These are phyloP conservation scores for Pachypeltis micranthus DNA, from an alignment of 1,140 invertebrate genomes.

Conservation along the genomic window DNA sequence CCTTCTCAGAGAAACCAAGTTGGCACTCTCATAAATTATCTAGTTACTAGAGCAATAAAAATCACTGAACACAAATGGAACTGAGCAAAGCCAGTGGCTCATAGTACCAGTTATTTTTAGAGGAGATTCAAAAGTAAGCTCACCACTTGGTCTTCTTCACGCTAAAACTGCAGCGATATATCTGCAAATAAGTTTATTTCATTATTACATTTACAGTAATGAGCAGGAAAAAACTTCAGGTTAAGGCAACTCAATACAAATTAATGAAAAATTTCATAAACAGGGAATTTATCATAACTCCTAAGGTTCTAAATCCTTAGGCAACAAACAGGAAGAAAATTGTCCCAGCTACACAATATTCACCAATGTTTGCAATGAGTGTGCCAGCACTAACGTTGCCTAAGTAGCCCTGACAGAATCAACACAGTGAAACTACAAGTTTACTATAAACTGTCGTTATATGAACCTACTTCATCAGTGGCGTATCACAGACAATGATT, in stretches of 20 bases:
- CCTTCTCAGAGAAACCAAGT: not conserved
- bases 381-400: too few species aligned
- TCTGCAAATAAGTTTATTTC: not conserved
- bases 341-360: not conserved
- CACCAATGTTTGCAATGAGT: too few species aligned
- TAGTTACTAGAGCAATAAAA: not conserved
- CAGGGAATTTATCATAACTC: not conserved
- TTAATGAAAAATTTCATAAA: not conserved
- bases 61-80: not conserved
- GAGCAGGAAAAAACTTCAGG: not conserved
- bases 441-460: too few species aligned
- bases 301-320: not conserved
- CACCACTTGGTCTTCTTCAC: not conserved
- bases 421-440: too few species aligned
- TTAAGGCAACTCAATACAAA: not conserved
- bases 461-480: too few species aligned
- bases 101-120: too few species aligned
- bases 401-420: too few species aligned
- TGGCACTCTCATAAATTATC: not conserved
- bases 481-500: too few species aligned
- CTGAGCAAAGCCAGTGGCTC: too few species aligned
- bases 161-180: slow-evolving; percentile 6
- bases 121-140: not conserved
- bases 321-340: not conserved
- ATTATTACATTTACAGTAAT: not conserved